Evolutionary conservation across 2,113 vertebrate genomes (phyloP).

Genomic region (Engraulis encrasicolus): DNA sequence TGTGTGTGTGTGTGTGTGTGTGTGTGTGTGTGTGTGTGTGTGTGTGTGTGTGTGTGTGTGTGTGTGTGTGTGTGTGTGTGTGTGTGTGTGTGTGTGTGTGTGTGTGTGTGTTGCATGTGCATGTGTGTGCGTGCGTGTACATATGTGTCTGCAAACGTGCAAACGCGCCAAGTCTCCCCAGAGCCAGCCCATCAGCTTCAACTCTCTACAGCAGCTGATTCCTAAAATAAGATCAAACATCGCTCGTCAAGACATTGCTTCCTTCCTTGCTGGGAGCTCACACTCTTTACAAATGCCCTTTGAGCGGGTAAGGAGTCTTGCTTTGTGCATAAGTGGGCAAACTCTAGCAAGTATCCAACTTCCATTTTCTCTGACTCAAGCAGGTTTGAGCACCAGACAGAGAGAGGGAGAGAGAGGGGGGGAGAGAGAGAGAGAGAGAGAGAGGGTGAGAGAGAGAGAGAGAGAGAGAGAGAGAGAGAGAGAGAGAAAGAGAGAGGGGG

Average conservation of each 20-base stretch:
- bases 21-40: too few relatives aligned
- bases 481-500: neutral
- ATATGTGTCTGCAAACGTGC: neutral
- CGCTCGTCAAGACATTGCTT: neutral
- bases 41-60: too few relatives aligned
- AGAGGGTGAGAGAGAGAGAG: neutral
- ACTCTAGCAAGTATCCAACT: neutral
- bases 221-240: neutral
- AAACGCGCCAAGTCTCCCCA: neutral
- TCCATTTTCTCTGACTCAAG: neutral
- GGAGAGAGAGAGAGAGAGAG: too few relatives aligned
- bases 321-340: neutral
- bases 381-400: neutral
- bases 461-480: neutral
- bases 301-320: neutral
- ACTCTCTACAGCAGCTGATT: neutral
- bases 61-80: too few relatives aligned
- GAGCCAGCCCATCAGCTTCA: neutral
- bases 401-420: neutral
- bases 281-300: neutral
- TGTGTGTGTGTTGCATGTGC: too few relatives aligned
- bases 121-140: too few relatives aligned
- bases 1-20: too few relatives aligned
- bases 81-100: too few relatives aligned
- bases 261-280: neutral